Evolutionary conservation across 1,140 invertebrate genomes (phyloP), one percentile per base, ranked within the genome.

Genomic region (Ganaspis sp.): DNA sequence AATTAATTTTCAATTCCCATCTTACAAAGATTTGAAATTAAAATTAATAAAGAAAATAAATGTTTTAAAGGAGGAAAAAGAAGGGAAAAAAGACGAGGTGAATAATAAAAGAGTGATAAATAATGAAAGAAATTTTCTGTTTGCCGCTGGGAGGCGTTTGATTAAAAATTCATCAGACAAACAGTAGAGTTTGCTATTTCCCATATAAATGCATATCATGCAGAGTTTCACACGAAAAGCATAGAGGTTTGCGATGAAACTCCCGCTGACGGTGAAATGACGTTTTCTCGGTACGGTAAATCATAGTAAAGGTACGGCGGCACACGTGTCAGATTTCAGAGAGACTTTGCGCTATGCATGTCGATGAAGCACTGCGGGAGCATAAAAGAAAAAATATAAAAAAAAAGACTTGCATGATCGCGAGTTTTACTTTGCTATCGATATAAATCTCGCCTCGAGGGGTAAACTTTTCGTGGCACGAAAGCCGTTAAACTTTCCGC

Each of bases 121-220:
- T 34, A 34, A 34, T 34, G 29, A 6, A 6, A 34, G 6, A 34
- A 6, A 34, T 21, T 26, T 19, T 23, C 11, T 9, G 21, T 64
- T 64, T 29, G 11, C 54, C 11, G 23, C 29, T 11, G 54, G 11
- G n/a, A 12, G 21, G 9, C 4, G 2, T 64, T 15, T 64, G 54
- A 64, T 64, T 64, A 64, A 64, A 64, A 64, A 64, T 64, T 64
- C 23, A 64, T 64, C 54, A 64, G 21, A 64, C 54, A 64, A 64
- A 64, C 21, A 26, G 21, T 26, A 11, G 9, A 64, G 54, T 23
- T 64, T 23, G 9, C 21, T 15, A 49, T 29, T 64, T 64, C 54
- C 54, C 54, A 64, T 64, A 64, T 64, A 64, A 64, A 64, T 64
- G 23, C 54, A 64, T 26, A 64, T 64, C 23, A 64, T 64, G 54